Evolutionary conservation across 2,797 vertebrate species (phyloP), one percentile per base, ranked within the genome.

Genomic region (Poecilia wingei): DNA sequence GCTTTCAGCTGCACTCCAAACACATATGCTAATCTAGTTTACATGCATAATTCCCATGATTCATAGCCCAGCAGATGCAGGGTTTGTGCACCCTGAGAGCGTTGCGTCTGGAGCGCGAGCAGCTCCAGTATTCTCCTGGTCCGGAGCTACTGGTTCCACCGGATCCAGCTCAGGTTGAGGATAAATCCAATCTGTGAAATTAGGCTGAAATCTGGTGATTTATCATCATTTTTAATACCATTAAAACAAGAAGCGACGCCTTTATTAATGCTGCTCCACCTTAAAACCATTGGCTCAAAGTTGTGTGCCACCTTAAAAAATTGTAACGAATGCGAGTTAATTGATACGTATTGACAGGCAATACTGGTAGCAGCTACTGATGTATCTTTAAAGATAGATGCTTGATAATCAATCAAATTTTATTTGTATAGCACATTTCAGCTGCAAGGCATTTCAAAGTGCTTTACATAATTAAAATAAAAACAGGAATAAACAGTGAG

Each of bases 1-100:
- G 71, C 39, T 72, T 47, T 83, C 3, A 72, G 43, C 49, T 46
- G 2, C 41, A 74, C 55, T 43, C 51, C 70, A 64, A 75, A 22
- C 33, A 72, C 59, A 76, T 61, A 76, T 80, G 66, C 66, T 81
- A 51, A 84, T 78, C 22, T 53, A 61, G 46, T 75, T 84, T 47
- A 45, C 61, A 68, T 46, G 55, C 72, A 6, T 16, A 31, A 53
- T 64, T 51, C 36, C 73, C 13, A 18, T 39, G 73, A 85, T 61
- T 61, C 43, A 14, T 47, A 22, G 33, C 8, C 36, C 20, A 59
- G 13, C n/a, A 53, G 47, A 51, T 33, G 70, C 41, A 66, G 18
- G 7, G 7, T 66, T 71, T 55, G 72, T 69, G 28, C 71, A 22
- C 28, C 20, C 49, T 25, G 20, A 13, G 72, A 74, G 49, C 16